These are phyloP conservation scores for Aphaenogaster ashmeadi DNA, from an alignment of 1,140 invertebrate species.

Conservation along the genomic window DNA sequence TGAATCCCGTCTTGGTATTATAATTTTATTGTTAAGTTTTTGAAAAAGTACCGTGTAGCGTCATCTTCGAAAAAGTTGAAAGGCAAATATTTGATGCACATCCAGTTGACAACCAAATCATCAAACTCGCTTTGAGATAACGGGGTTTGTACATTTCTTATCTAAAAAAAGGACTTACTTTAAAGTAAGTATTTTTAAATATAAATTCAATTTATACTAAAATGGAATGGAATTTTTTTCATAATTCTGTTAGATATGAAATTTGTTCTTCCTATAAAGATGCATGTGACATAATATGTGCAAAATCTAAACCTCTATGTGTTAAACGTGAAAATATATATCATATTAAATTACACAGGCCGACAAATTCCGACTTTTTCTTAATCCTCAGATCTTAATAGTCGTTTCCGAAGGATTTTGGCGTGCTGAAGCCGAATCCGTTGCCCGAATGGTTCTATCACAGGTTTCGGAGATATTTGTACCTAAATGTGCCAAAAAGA, in stretches of 20 bases:
- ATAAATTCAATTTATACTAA: constrained; percentile 10
- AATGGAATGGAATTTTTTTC: background rate
- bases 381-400: too few species aligned
- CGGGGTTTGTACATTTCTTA: background rate
- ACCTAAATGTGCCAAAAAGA: too few species aligned
- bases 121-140: constrained; percentile 22
- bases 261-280: background rate
- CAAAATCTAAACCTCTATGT: too few species aligned
- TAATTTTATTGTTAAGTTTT: constrained; percentile 9
- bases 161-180: background rate
- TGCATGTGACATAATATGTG: too few species aligned
- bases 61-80: constrained; percentile 59
- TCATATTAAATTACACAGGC: too few species aligned
- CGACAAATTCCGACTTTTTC: too few species aligned
- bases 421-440: too few species aligned
- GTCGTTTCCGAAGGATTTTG: too few species aligned
- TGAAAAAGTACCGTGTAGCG: background rate
- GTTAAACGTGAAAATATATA: too few species aligned
- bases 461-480: too few species aligned
- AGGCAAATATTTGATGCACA: constrained; percentile 40
- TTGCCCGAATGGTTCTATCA: too few species aligned
- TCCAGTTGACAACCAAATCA: constrained; percentile 38
- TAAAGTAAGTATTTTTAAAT: background rate
- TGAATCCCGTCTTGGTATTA: background rate
- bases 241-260: background rate